A percentile compares a stretch with the other conserved stretches of the same genome.
Evolutionary conservation across 2,113 vertebrate genomes (phyloP).

Genomic region (Chionomys nivalis): DNA sequence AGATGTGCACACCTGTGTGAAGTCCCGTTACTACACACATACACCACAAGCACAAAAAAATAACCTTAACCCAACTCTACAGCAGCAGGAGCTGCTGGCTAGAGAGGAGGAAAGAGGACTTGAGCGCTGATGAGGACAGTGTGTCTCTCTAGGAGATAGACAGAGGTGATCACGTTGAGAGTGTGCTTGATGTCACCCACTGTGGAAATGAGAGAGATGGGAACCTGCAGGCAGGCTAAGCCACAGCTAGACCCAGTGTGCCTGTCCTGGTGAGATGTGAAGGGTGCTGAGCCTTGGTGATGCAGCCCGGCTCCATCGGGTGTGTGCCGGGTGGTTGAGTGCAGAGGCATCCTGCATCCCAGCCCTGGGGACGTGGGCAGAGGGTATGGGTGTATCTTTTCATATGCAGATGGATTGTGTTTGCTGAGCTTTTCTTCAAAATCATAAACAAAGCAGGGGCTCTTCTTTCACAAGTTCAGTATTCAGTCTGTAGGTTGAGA

Average conservation of each 20-base stretch:
- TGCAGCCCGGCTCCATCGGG: background rate
- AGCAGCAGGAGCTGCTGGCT: no score
- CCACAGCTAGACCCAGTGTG: background rate
- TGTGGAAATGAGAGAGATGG: background rate
- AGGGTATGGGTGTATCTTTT: background rate
- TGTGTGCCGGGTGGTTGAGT: background rate
- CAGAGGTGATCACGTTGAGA: background rate
- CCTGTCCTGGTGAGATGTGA: background rate
- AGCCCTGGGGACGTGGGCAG: background rate
- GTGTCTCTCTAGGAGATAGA: background rate
- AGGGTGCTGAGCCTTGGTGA: background rate
- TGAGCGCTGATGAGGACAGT: no score
- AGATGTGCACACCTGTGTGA: background rate
- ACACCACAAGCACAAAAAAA: background rate
- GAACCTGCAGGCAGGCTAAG: background rate
- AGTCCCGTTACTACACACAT: no score
- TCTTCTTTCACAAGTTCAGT: background rate
- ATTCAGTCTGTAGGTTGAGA: background rate
- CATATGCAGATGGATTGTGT: background rate
- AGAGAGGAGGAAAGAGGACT: background rate
- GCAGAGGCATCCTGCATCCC: no score
- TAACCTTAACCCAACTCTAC: background rate
- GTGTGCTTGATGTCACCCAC: background rate
- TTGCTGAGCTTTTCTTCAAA: background rate
- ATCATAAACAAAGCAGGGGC: background rate